Conservation (phyloP, 2,113 vertebrate genomes). For the Atractosteus spatula region DNA sequence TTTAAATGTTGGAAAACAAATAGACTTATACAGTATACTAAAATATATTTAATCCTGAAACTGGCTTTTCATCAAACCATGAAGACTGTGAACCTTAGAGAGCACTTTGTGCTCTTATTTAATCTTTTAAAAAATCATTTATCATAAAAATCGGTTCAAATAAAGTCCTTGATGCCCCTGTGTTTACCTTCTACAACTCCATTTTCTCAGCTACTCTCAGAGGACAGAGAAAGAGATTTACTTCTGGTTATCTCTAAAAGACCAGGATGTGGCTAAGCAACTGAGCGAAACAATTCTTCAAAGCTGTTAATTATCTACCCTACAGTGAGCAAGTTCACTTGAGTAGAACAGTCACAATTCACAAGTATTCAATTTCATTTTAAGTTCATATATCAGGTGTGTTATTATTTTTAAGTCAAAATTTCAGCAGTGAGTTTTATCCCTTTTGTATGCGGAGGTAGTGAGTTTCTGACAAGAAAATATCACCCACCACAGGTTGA, state of each 20-base stretch:
- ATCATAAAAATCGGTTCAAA: constrained; percentile 55
- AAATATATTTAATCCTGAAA: too few species aligned
- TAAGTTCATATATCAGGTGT: constrained; percentile 27
- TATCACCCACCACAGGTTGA: neutral
- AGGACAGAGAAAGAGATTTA: constrained; percentile 62
- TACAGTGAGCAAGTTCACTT: constrained; percentile 40
- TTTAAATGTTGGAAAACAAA: too few species aligned
- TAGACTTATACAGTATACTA: too few species aligned
- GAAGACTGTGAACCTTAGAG: too few species aligned
- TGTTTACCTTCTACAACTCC: constrained; percentile 55
- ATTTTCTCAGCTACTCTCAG: constrained; percentile 51
- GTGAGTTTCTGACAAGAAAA: neutral
- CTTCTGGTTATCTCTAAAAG: constrained; percentile 66
- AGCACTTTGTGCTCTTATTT: neutral
- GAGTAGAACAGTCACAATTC: constrained; percentile 31
- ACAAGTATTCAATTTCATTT: constrained; percentile 30
- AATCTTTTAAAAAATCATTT: constrained; percentile 41
- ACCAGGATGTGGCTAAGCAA: constrained; percentile 58
- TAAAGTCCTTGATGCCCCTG: constrained; percentile 35
- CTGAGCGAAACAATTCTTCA: constrained; percentile 64
- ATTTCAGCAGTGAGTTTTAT: constrained; percentile 22
- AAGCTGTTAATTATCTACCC: constrained; percentile 54
- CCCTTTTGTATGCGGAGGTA: neutral
- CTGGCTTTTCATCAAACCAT: too few species aligned
- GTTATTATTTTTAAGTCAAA: constrained; percentile 18